phyloP scores from a whole-genome alignment of 2,888 invertebrate species.

The Axea sp. region DNA sequence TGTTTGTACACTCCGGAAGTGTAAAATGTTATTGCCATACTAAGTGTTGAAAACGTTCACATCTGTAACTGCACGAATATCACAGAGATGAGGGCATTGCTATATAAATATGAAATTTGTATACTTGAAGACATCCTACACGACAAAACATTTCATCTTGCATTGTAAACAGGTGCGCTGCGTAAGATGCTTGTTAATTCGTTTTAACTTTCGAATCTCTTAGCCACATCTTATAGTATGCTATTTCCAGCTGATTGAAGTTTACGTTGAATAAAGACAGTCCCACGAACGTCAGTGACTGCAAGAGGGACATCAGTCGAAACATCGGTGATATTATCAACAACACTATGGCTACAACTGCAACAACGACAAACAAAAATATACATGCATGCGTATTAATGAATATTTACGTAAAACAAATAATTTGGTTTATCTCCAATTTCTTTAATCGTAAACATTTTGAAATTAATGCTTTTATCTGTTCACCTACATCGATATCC shows the following conservation, averaged over 20 bases:
- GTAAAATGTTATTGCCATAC: constrained; percentile 29
- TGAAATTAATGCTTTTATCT: too few species aligned
- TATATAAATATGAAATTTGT: constrained; percentile 39
- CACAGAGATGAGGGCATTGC: constrained; percentile 49
- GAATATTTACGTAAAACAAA: too few species aligned
- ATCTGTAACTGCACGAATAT: constrained; percentile 36
- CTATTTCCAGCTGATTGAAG: constrained; percentile 76
- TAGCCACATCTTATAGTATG: constrained; percentile 76
- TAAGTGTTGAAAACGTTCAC: constrained; percentile 29
- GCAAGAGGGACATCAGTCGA: constrained; percentile 73
- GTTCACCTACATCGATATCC: too few species aligned
- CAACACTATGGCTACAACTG: constrained; percentile 70
- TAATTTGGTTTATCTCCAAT: too few species aligned
- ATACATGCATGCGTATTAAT: too few species aligned
- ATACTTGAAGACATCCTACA: constrained; percentile 12
- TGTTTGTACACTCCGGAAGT: constrained; percentile 36
- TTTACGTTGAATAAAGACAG: constrained; percentile 73
- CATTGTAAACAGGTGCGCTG: background rate
- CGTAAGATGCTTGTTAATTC: constrained; percentile 48
- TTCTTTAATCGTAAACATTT: too few species aligned
- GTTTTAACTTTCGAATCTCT: constrained; percentile 47
- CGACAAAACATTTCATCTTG: constrained; percentile 6
- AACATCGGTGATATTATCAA: constrained; percentile 74
- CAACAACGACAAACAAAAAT: too few species aligned
- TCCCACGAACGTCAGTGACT: constrained; percentile 71